These are phyloP conservation scores for Hiodon tergisus DNA, from an alignment of 2,113 vertebrate genomes.

Conservation along the genomic window DNA sequence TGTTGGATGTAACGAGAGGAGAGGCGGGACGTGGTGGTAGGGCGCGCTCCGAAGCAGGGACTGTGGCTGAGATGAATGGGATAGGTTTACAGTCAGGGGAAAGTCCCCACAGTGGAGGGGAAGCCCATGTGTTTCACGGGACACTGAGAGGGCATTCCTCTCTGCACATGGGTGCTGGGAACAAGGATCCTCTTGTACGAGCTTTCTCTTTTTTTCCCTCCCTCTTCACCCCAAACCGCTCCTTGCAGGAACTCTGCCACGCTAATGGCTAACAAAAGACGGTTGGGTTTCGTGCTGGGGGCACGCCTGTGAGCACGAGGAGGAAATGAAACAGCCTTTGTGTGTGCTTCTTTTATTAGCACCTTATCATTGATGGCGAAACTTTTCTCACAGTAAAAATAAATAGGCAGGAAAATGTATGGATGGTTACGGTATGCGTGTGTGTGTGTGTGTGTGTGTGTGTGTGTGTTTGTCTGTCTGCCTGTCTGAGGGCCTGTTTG, in stretches of 20 bases:
- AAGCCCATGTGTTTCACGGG: constrained; percentile 31
- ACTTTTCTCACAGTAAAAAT: constrained; percentile 14
- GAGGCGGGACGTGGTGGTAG: constrained; percentile 14
- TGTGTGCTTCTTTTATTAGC: constrained; percentile 14
- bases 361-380: constrained; percentile 15
- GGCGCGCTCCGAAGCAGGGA: constrained; percentile 27
- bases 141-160: constrained; percentile 16
- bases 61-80: constrained; percentile 33
- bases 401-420: background rate
- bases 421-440: background rate
- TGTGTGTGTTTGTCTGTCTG: background rate
- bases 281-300: background rate
- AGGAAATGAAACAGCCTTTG: constrained; percentile 12
- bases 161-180: background rate
- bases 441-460: background rate
- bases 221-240: background rate
- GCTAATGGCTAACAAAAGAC: constrained; percentile 9
- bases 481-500: background rate
- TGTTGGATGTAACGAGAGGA: constrained; percentile 35
- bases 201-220: background rate
- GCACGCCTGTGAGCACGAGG: background rate
- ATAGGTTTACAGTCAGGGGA: constrained; percentile 32
- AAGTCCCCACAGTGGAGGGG: constrained; percentile 37
- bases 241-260: constrained; percentile 13
- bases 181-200: constrained; percentile 38